phyloP scores from a whole-genome alignment of 2,797 vertebrate genomes.

The Neosilurus mollespiculum region DNA sequence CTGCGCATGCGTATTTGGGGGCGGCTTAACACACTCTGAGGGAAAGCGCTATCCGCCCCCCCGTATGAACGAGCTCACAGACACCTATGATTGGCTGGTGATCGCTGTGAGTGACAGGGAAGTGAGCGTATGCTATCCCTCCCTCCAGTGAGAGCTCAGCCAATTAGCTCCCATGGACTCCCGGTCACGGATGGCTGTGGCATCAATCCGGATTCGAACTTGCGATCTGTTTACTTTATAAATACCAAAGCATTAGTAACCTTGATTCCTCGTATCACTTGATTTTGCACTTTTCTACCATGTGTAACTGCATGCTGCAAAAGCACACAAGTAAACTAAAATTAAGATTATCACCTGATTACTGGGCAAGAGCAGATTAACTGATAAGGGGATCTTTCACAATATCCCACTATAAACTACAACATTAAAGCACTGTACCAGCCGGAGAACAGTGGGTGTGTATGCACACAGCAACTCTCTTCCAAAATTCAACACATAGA shows the following conservation, averaged over 20 bases:
- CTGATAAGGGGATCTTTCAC: neutral
- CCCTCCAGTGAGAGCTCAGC: no score
- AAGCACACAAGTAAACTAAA: neutral
- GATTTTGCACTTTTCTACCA: neutral
- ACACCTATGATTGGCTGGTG: no score
- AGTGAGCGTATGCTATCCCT: no score
- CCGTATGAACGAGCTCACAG: no score
- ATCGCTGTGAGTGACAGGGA: no score
- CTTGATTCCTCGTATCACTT: neutral
- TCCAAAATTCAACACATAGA: neutral
- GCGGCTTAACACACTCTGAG: no score
- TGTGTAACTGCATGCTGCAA: neutral
- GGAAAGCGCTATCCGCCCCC: no score
- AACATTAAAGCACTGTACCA: neutral
- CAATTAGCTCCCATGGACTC: no score
- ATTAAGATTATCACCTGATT: slow-evolving; percentile 3
- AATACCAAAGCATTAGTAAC: neutral
- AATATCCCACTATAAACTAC: neutral
- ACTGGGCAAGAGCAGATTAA: neutral
- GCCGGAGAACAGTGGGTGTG: neutral
- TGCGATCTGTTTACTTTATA: neutral
- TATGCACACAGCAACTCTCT: neutral
- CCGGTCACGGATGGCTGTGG: no score
- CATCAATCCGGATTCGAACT: no score
- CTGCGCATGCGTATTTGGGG: no score